Conservation (phyloP, 2,113 vertebrate species). For the Hippocampus guttulatus region DNA sequence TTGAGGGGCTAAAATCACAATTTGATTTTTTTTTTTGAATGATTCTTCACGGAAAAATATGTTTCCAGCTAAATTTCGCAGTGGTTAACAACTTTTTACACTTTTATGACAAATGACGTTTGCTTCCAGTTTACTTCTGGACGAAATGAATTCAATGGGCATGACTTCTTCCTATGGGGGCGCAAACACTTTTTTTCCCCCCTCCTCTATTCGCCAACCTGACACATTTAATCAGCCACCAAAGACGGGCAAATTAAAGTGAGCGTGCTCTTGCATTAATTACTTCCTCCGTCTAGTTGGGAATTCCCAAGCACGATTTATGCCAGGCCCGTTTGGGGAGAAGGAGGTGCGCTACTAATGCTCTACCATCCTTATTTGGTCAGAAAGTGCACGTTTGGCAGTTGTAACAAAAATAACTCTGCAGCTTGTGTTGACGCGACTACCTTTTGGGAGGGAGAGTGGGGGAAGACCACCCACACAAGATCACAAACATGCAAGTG, state of each 20-base stretch:
- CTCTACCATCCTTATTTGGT: conserved; percentile 72
- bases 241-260: neutral
- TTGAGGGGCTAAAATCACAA: too few species aligned
- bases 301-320: conserved; percentile 25
- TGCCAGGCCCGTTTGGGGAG: conserved; percentile 15
- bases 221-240: neutral
- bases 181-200: neutral
- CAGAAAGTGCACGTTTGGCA: conserved; percentile 60
- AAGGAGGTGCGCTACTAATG: conserved; percentile 32
- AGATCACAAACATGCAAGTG: conserved; percentile 66
- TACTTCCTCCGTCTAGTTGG: conserved; percentile 9
- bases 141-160: neutral
- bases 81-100: too few species aligned
- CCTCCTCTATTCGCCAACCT: neutral
- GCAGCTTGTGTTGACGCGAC: conserved; percentile 67
- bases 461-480: conserved; percentile 67
- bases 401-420: conserved; percentile 69
- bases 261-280: neutral
- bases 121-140: neutral
- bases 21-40: too few species aligned
- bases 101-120: too few species aligned
- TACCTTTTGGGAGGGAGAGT: conserved; percentile 50
- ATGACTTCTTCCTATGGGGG: neutral
- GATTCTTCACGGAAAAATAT: too few species aligned
- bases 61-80: too few species aligned